Percentiles rank a stretch among this genome's conserved stretches.
Conservation (phyloP, 2,888 invertebrate genomes). For the Ochropleura leucogaster region DNA sequence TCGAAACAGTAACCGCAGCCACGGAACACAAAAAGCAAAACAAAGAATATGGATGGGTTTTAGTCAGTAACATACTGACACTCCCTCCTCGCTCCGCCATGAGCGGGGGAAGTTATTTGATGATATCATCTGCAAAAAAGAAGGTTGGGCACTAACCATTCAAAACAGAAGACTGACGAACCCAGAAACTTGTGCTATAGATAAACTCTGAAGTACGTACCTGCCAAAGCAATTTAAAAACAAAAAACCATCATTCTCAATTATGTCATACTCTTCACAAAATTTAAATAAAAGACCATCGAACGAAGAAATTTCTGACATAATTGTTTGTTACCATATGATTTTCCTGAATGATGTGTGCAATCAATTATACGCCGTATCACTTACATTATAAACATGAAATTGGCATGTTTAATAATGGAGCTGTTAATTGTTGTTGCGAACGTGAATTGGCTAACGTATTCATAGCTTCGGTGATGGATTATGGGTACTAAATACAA, state of each 20-base stretch:
- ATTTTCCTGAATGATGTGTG: slow-evolving; percentile 43
- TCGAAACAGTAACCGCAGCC: too few species aligned
- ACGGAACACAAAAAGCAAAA: too few species aligned
- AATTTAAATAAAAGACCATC: slow-evolving; percentile 27
- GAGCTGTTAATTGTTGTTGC: slow-evolving; percentile 48
- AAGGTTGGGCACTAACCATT: too few species aligned
- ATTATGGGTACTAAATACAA: slow-evolving; percentile 43
- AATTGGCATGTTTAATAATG: slow-evolving; percentile 43
- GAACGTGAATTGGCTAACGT: slow-evolving; percentile 48
- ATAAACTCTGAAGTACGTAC: too few species aligned
- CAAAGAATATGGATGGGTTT: too few species aligned
- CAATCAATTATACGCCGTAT: slow-evolving; percentile 57
- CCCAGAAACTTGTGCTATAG: neutral
- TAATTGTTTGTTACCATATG: slow-evolving; percentile 43
- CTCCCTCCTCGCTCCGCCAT: too few species aligned
- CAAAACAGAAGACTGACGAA: neutral
- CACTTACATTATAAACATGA: slow-evolving; percentile 34
- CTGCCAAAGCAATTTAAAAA: neutral
- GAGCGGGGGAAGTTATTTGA: too few species aligned
- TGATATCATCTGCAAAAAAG: too few species aligned
- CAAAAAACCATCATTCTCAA: neutral
- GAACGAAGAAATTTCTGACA: slow-evolving; percentile 40
- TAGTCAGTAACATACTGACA: too few species aligned
- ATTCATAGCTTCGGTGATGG: slow-evolving; percentile 54
- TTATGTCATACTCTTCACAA: slow-evolving; percentile 5